Evolutionary conservation across 2,888 invertebrate species (phyloP).

Genomic region (Hoplodrina ambigua): DNA sequence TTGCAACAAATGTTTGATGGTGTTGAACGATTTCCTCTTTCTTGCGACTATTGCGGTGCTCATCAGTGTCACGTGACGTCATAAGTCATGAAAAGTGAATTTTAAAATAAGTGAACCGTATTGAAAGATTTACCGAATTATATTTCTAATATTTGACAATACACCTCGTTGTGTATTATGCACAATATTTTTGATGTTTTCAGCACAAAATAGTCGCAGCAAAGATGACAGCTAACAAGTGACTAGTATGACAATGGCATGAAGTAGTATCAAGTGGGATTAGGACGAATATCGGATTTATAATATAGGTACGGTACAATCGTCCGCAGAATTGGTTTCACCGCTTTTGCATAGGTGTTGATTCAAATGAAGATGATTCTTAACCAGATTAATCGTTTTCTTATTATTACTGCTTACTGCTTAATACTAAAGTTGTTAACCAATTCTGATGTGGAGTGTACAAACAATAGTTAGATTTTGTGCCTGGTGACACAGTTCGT

Average conservation of each 20-base stretch:
- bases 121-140: slow-evolving; percentile 36
- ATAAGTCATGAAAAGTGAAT: slow-evolving; percentile 9
- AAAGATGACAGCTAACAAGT: slow-evolving; percentile 72
- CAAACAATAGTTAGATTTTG: slow-evolving; percentile 61
- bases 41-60: slow-evolving; percentile 69
- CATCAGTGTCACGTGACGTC: slow-evolving; percentile 10
- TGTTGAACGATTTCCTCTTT: slow-evolving; percentile 75
- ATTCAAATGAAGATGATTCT: slow-evolving; percentile 39
- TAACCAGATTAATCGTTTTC: slow-evolving; percentile 38
- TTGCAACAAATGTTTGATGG: slow-evolving; percentile 83
- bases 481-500: slow-evolving; percentile 57
- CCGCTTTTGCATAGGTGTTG: slow-evolving; percentile 45
- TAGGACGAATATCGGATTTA: slow-evolving; percentile 75
- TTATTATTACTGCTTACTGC: slow-evolving; percentile 38
- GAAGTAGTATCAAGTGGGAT: slow-evolving; percentile 73
- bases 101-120: slow-evolving; percentile 35
- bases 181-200: slow-evolving; percentile 32
- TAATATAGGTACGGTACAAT: slow-evolving; percentile 66
- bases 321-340: slow-evolving; percentile 71
- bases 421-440: slow-evolving; percentile 63
- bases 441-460: slow-evolving; percentile 76
- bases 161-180: slow-evolving; percentile 26
- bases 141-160: slow-evolving; percentile 31
- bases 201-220: slow-evolving; percentile 69
- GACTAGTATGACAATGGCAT: slow-evolving; percentile 77